Conservation (phyloP, 2,797 vertebrate genomes). For the Pogoniulus pusillus region DNA sequence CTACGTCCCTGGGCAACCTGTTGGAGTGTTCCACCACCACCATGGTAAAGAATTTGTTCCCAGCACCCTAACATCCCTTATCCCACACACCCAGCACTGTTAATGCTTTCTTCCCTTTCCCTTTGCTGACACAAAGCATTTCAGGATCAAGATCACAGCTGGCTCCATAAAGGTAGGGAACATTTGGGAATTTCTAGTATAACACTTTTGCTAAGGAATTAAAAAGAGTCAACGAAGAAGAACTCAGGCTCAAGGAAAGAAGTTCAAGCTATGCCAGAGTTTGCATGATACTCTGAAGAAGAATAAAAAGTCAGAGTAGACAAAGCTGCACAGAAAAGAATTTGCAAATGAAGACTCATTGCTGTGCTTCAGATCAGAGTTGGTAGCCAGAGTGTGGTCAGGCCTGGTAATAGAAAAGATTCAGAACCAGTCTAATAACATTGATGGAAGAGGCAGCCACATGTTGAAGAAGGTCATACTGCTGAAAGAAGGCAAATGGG, state of each 20-base stretch:
- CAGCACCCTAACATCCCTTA: not conserved
- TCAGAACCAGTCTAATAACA: not conserved
- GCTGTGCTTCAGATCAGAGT: not conserved
- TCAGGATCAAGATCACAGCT: not conserved
- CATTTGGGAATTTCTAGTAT: not conserved
- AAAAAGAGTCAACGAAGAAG: not conserved
- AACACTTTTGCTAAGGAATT: not conserved
- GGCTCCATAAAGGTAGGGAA: not conserved
- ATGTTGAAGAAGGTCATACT: not conserved
- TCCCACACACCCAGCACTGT: not conserved
- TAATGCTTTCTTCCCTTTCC: not conserved
- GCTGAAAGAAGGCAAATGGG: slow-evolving; percentile 5
- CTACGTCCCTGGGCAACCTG: no score
- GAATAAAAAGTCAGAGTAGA: not conserved
- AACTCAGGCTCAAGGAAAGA: not conserved
- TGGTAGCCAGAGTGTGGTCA: not conserved
- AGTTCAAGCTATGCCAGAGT: not conserved
- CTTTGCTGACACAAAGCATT: not conserved
- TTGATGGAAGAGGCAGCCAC: not conserved
- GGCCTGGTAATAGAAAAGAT: not conserved
- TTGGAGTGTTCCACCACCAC: no score
- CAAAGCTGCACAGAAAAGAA: not conserved
- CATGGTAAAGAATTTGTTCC: no score
- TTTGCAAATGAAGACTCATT: not conserved
- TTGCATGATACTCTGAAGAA: not conserved